Evolutionary conservation across 2,113 vertebrate species (phyloP), one percentile per base, ranked within the genome.

Genomic region (Chloebia gouldiae): DNA sequence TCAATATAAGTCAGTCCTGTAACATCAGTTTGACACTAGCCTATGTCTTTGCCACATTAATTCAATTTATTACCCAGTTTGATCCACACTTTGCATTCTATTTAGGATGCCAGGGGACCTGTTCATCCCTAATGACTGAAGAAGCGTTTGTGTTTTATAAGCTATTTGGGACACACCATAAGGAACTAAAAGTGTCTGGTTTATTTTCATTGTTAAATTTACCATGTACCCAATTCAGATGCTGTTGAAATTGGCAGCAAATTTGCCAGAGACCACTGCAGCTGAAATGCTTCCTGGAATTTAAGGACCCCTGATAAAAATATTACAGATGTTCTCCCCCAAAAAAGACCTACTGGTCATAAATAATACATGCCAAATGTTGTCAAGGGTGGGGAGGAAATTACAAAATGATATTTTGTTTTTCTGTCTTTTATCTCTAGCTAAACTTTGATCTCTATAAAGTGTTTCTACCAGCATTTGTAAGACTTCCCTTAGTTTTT

Each of bases 141-240:
- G 92, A 94, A 96, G 85, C 79, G 79, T 96, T 97, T 94, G 90
- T 95, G 81, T 92, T 97, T 96, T 97, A 96, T 93, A 91, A 95
- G 93, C 92, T 97, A 81, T 90, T 96, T 81, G 89, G 81, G 90
- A 93, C 79, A 92, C 60, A 86, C 85, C 81, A 91, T 92, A 96
- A 94, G 88, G 93, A 97, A 92, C 89, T 92, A 64, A 93, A 96
- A 92, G 84, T 69, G 70, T 89, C 90, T 92, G 53, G 60, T 90
- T 96, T 94, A 92, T 95, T 94, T 94, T 85, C 81, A 64, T 68
- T 95, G 87, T 92, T 92, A 91, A 95, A 95, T 90, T 95, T 95
- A 94, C 80, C 79, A 85, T 44, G 86, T 83, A 72, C 40, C 65
- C 50, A 83, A 60, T 73, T 81, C 78, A 63, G 64, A 73, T 65